phyloP scores from a whole-genome alignment of 2,113 vertebrate genomes.

The Solea senegalensis region DNA sequence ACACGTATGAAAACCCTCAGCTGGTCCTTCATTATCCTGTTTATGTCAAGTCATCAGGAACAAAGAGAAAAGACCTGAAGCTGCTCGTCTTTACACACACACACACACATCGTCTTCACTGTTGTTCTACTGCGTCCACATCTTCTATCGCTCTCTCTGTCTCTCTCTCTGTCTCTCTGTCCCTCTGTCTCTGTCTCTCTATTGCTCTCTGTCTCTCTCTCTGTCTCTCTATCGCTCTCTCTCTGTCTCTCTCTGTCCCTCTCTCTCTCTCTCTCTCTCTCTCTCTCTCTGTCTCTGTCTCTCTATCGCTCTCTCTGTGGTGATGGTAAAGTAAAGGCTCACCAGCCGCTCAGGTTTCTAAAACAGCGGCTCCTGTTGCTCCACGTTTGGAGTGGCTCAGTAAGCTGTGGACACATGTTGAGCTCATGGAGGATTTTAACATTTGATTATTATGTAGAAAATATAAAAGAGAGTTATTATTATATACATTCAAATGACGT shows the following conservation, averaged over 20 bases:
- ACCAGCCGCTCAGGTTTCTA: conserved; percentile 77
- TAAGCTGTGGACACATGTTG: conserved; percentile 9
- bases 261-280: background rate
- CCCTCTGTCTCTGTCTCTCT: no score
- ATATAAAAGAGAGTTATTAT: no score
- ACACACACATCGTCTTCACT: no score
- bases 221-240: background rate
- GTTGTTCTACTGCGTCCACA: no score
- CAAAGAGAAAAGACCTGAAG: no score
- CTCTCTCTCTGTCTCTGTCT: background rate
- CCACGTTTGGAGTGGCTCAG: conserved; percentile 74
- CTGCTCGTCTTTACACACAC: no score
- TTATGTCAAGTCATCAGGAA: no score
- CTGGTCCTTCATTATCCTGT: no score
- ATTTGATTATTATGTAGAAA: no score
- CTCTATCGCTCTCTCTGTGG: background rate
- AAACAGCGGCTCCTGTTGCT: conserved; percentile 79
- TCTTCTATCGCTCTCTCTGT: background rate
- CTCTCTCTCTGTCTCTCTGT: background rate
- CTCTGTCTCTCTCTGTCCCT: background rate
- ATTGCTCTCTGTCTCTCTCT: background rate
- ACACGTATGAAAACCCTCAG: no score
- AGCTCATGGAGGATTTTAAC: background rate
- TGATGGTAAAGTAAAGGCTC: conserved; percentile 79
- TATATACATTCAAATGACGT: no score